A percentile compares a stretch with the other conserved stretches of the same genome.
Evolutionary conservation across 2,888 invertebrate species (phyloP).

Genomic region (Sycophila texana): DNA sequence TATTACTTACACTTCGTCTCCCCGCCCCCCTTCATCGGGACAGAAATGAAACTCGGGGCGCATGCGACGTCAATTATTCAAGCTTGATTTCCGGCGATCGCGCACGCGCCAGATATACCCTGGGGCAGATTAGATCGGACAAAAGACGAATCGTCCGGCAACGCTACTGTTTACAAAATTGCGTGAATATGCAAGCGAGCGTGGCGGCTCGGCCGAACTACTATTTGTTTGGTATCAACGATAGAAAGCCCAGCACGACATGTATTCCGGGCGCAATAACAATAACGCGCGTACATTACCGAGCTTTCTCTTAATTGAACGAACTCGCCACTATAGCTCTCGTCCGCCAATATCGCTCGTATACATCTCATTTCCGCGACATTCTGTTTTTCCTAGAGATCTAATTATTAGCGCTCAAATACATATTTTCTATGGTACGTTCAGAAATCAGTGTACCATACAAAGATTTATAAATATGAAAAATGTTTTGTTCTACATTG

Average conservation of each 20-base stretch:
- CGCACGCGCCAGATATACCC: too few relatives aligned
- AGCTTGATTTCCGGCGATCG: too few relatives aligned
- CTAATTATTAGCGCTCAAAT: too few relatives aligned
- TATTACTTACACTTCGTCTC: too few relatives aligned
- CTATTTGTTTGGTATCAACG: constrained; percentile 26
- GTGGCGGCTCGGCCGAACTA: not conserved
- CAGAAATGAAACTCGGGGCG: too few relatives aligned
- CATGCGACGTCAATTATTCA: too few relatives aligned
- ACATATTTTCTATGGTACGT: not conserved
- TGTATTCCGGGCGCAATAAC: constrained; percentile 1
- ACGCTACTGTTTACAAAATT: constrained; percentile 13
- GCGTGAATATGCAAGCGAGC: not conserved
- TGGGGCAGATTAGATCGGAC: constrained; percentile 21
- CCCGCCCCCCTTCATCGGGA: too few relatives aligned
- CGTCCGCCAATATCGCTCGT: constrained; percentile 1
- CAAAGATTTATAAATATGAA: too few relatives aligned
- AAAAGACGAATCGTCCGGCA: constrained; percentile 30
- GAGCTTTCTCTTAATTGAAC: constrained; percentile 6
- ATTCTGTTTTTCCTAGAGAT: too few relatives aligned
- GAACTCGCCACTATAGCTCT: not conserved
- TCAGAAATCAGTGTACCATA: too few relatives aligned
- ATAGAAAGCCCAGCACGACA: not conserved
- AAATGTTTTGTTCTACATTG: too few relatives aligned
- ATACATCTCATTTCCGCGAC: constrained; percentile 19
- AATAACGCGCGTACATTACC: constrained; percentile 4